These are phyloP conservation scores for Microplitis manilae DNA, from an alignment of 2,888 invertebrate species.

Conservation along the genomic window DNA sequence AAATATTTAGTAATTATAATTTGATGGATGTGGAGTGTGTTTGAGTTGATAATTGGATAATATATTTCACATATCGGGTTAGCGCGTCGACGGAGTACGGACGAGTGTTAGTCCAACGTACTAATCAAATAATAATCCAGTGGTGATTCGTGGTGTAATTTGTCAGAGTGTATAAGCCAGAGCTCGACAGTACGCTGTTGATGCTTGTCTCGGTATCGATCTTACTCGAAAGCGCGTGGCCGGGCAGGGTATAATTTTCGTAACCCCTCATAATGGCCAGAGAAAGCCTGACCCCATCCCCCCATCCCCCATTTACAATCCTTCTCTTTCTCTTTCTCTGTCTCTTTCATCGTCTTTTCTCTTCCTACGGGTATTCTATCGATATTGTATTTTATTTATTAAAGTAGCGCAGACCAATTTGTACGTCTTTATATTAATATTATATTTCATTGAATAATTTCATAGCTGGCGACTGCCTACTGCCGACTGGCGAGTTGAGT, in stretches of 20 bases:
- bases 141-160: constrained; percentile 32
- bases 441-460: not conserved
- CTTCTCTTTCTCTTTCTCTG: not conserved
- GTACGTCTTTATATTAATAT: not conserved
- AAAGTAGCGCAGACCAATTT: not conserved
- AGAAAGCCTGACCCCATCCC: not conserved
- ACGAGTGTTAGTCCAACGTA: not conserved
- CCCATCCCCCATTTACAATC: constrained; percentile 1
- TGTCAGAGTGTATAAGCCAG: constrained; percentile 11
- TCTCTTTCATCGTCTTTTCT: not conserved
- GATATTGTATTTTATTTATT: constrained; percentile 3
- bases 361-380: not conserved
- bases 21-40: not conserved
- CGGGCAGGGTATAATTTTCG: constrained; percentile 31
- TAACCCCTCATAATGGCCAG: constrained; percentile 7
- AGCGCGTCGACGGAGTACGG: not conserved
- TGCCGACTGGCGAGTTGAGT: no score
- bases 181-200: not conserved
- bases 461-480: no score
- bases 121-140: constrained; percentile 46
- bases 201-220: constrained; percentile 37
- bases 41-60: constrained; percentile 8
- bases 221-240: constrained; percentile 25
- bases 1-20: not conserved
- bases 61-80: not conserved